Evolutionary conservation across 2,888 invertebrate genomes (phyloP).

Genomic region (Drosophila stalkeri): DNA sequence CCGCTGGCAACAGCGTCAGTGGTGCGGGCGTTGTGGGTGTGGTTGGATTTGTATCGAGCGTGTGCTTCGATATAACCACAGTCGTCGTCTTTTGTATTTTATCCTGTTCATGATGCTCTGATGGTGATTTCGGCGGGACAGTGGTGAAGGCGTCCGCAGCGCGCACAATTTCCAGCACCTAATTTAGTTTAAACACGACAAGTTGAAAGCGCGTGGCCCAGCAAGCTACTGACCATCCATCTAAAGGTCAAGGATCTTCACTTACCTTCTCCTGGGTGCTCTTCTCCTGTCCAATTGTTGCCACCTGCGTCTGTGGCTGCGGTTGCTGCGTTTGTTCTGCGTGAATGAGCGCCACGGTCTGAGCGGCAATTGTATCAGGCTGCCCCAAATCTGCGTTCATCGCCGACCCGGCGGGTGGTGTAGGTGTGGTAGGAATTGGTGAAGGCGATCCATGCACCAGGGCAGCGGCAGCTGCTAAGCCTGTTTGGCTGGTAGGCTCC

Average conservation of each 20-base stretch:
- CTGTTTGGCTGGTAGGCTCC: conserved; percentile 71
- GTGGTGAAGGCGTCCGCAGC: conserved; percentile 88
- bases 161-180: conserved; percentile 95
- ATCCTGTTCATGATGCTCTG: conserved; percentile 86
- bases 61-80: conserved; percentile 97
- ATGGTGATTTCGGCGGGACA: conserved; percentile 91
- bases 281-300: conserved; percentile 89
- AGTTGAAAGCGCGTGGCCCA: not conserved
- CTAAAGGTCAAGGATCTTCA: conserved; percentile 38
- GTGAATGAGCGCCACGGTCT: conserved; percentile 74
- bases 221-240: conserved; percentile 11
- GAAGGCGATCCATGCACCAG: conserved; percentile 72
- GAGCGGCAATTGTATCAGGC: conserved; percentile 59
- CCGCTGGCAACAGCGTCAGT: conserved; percentile 30
- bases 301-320: conserved; percentile 80
- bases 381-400: conserved; percentile 49
- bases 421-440: conserved; percentile 62
- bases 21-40: conserved; percentile 78
- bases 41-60: conserved; percentile 88
- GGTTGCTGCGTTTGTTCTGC: conserved; percentile 68
- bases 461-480: conserved; percentile 78
- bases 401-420: conserved; percentile 41
- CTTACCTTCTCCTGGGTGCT: conserved; percentile 92
- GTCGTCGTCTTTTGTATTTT: conserved; percentile 94
- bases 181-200: conserved; percentile 44